Conservation (phyloP, 2,888 invertebrate species). For the Metopia argyrocephala region DNA sequence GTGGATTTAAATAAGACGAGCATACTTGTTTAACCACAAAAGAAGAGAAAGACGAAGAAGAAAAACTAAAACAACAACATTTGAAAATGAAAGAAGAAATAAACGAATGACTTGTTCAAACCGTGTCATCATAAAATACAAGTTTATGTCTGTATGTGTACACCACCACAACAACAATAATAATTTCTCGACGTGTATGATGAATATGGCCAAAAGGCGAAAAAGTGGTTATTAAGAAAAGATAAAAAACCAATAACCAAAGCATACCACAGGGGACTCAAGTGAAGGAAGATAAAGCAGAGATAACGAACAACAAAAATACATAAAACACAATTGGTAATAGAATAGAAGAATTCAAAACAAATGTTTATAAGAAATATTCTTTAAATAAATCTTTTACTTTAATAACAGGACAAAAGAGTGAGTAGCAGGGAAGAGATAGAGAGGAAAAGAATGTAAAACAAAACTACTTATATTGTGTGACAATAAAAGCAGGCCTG, state of each 20-base stretch:
- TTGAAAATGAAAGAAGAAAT: not conserved
- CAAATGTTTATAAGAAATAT: constrained; percentile 40
- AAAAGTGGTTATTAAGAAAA: constrained; percentile 11
- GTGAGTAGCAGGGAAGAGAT: too few species aligned
- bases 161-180: constrained; percentile 34
- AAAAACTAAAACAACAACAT: too few species aligned
- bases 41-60: too few species aligned
- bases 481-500: too few species aligned
- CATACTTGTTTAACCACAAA: constrained; percentile 2
- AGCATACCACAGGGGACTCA: constrained; percentile 37
- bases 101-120: constrained; percentile 31
- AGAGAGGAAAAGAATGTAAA: too few species aligned
- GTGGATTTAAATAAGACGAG: not conserved
- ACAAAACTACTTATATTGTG: constrained; percentile 11
- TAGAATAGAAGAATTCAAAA: constrained; percentile 20
- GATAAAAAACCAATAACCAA: not conserved
- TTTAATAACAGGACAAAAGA: constrained; percentile 1
- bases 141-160: too few species aligned
- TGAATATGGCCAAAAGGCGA: constrained; percentile 51
- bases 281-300: not conserved
- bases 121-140: constrained; percentile 26
- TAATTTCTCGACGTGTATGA: not conserved
- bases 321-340: not conserved
- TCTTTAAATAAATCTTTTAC: constrained; percentile 56
- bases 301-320: too few species aligned